Percentiles rank a stretch among this genome's conserved stretches.
Evolutionary conservation across 2,797 vertebrate species (phyloP).

Genomic region (Argya squamiceps): DNA sequence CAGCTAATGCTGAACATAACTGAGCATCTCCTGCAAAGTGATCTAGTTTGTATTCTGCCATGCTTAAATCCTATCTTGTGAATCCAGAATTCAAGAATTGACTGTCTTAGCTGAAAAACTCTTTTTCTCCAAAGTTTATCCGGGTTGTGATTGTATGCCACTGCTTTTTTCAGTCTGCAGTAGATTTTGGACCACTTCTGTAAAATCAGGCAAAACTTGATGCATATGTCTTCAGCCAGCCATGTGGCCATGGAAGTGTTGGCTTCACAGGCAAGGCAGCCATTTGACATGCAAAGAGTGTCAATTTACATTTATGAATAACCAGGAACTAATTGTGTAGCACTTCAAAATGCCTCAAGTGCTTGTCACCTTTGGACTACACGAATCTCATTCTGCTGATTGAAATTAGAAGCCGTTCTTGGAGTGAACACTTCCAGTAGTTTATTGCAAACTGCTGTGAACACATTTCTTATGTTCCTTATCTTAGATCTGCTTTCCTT

Average conservation of each 20-base stretch:
- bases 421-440: neutral
- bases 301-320: neutral
- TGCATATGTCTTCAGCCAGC: neutral
- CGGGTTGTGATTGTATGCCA: neutral
- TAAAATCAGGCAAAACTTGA: neutral
- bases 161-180: neutral
- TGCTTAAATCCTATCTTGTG: neutral
- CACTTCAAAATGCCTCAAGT: neutral
- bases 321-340: neutral
- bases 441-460: neutral
- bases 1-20: neutral
- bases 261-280: neutral
- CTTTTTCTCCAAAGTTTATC: neutral
- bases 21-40: neutral
- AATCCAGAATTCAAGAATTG: neutral
- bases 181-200: neutral
- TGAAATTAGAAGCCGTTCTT: neutral
- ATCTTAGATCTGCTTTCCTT: neutral
- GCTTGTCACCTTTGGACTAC: neutral
- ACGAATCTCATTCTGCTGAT: neutral
- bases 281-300: neutral
- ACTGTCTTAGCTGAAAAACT: neutral
- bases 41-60: neutral
- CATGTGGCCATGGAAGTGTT: neutral
- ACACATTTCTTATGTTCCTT: neutral